Evolutionary conservation across 2,113 vertebrate genomes (phyloP).

Genomic region (Eidolon helvum): DNA sequence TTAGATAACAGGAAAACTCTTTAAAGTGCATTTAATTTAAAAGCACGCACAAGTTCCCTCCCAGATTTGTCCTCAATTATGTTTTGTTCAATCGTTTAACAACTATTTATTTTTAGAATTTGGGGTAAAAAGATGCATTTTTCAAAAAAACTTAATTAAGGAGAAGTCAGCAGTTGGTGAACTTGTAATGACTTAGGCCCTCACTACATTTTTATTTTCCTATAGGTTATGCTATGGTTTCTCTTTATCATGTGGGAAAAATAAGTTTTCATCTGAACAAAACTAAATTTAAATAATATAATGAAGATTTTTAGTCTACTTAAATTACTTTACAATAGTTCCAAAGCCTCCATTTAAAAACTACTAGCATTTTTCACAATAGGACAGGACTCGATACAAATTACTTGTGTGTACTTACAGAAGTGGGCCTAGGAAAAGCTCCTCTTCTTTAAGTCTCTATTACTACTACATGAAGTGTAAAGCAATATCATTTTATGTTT

Average conservation of each 20-base stretch:
- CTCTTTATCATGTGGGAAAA: neutral
- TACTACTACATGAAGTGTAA: neutral
- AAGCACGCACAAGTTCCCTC: neutral
- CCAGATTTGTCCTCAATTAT: neutral
- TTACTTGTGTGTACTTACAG: neutral
- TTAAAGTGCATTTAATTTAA: neutral
- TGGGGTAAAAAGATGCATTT: neutral
- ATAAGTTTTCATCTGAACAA: neutral
- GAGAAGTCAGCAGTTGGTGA: neutral
- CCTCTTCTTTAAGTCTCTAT: neutral
- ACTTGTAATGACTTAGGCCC: neutral
- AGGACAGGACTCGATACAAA: neutral
- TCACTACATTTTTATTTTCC: neutral
- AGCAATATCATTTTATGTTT: neutral
- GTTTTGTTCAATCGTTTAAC: neutral
- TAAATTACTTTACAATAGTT: neutral
- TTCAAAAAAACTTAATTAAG: neutral
- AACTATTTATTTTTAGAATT: slow-evolving; percentile 19
- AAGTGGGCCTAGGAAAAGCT: neutral
- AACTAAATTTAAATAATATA: neutral
- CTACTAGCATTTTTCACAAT: neutral
- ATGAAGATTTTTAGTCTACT: neutral
- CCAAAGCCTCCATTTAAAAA: neutral
- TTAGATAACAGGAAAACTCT: neutral
- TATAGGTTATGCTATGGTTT: neutral